A percentile compares a stretch with the other conserved stretches of the same genome.
phyloP scores from a whole-genome alignment of 1,140 invertebrate species.

The Bombus waltoni region DNA sequence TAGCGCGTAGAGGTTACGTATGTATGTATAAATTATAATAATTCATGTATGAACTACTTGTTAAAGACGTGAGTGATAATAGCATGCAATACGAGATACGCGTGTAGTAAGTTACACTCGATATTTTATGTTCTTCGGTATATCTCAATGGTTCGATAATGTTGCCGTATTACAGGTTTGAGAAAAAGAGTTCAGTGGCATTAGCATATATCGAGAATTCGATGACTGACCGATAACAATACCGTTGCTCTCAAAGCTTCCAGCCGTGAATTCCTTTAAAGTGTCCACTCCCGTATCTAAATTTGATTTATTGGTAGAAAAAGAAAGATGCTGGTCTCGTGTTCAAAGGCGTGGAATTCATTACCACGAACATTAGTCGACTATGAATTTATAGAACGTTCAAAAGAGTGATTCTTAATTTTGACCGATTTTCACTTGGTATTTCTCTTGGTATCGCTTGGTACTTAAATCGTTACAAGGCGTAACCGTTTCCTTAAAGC shows the following conservation, averaged over 20 bases:
- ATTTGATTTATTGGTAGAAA: not conserved
- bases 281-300: too few relatives aligned
- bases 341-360: too few relatives aligned
- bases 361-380: too few relatives aligned
- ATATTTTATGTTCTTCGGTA: not conserved
- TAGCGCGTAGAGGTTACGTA: not conserved
- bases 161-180: not conserved
- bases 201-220: not conserved
- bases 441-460: too few relatives aligned
- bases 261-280: not conserved
- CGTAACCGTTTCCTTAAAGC: too few relatives aligned
- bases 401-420: too few relatives aligned
- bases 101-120: not conserved
- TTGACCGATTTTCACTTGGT: too few relatives aligned
- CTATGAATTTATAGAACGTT: too few relatives aligned
- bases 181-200: not conserved
- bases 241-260: not conserved
- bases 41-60: not conserved
- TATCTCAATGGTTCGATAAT: not conserved
- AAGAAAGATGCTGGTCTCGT: not conserved
- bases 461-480: too few relatives aligned
- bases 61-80: not conserved
- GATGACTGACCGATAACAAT: not conserved
- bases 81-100: not conserved
- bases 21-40: not conserved